These are phyloP conservation scores for Limanda limanda DNA, from an alignment of 2,113 vertebrate genomes.

Conservation along the genomic window DNA sequence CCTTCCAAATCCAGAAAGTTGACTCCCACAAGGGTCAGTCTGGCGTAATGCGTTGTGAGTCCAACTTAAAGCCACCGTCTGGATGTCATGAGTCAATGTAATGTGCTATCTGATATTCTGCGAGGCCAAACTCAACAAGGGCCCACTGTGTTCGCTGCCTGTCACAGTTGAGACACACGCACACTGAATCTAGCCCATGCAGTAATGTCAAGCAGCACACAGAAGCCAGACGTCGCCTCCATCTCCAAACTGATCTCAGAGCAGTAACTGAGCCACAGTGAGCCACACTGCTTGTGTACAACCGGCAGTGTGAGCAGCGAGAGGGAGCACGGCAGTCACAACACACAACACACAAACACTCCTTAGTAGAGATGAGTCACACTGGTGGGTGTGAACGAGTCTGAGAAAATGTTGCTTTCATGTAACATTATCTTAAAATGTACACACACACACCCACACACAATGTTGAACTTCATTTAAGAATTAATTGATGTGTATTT, in stretches of 20 bases:
- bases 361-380: slow-evolving; percentile 35
- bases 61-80: slow-evolving; percentile 29
- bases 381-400: slow-evolving; percentile 17
- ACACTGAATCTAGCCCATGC: background rate
- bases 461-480: background rate
- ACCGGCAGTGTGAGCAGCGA: slow-evolving; percentile 10
- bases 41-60: slow-evolving; percentile 26
- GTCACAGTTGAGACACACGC: slow-evolving; percentile 37
- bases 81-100: slow-evolving; percentile 33
- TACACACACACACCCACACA: too few species aligned
- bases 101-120: slow-evolving; percentile 51
- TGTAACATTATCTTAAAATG: background rate
- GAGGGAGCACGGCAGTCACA: slow-evolving; percentile 22
- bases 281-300: slow-evolving; percentile 17
- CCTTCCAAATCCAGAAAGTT: slow-evolving; percentile 34
- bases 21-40: slow-evolving; percentile 52
- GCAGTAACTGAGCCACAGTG: slow-evolving; percentile 21
- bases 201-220: slow-evolving; percentile 1
- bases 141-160: slow-evolving; percentile 54
- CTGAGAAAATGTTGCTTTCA: background rate
- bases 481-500: background rate
- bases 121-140: slow-evolving; percentile 58
- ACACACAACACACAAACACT: slow-evolving; percentile 28
- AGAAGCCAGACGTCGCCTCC: slow-evolving; percentile 32
- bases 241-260: slow-evolving; percentile 24